These are phyloP conservation scores for Anoplius nigerrimus DNA, from an alignment of 2,888 invertebrate genomes.

Conservation along the genomic window DNA sequence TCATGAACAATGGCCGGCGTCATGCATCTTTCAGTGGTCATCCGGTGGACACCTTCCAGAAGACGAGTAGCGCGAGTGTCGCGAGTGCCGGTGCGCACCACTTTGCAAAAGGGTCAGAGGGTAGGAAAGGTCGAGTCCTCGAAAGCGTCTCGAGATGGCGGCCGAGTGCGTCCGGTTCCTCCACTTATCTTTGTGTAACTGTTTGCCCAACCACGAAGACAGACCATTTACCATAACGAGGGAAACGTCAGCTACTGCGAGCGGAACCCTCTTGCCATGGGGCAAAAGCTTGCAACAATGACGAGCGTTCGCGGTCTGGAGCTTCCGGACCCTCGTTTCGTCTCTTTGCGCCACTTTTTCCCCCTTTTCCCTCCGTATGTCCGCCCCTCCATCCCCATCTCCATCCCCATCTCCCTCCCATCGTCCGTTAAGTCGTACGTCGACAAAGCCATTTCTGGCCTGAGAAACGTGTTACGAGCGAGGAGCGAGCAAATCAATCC, in stretches of 20 bases:
- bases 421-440: conserved; percentile 36
- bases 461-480: background rate
- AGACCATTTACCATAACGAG: conserved; percentile 73
- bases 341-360: conserved; percentile 14
- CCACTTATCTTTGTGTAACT: conserved; percentile 68
- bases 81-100: background rate
- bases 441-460: background rate
- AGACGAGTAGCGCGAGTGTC: background rate
- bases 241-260: conserved; percentile 60
- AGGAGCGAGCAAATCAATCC: background rate
- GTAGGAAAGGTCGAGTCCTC: conserved; percentile 47
- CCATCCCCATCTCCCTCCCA: conserved; percentile 2
- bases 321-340: conserved; percentile 23
- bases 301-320: conserved; percentile 37
- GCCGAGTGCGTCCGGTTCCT: conserved; percentile 57
- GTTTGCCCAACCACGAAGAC: conserved; percentile 69
- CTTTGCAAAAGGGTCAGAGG: conserved; percentile 21
- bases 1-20: conserved; percentile 37
- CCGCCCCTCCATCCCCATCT: too few relatives aligned
- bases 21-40: conserved; percentile 48
- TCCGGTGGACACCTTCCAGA: conserved; percentile 44
- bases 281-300: conserved; percentile 56
- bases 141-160: conserved; percentile 67
- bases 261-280: conserved; percentile 49
- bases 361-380: background rate